Conservation (phyloP, 2,888 invertebrate genomes). For the Dastarcus helophoroides region DNA sequence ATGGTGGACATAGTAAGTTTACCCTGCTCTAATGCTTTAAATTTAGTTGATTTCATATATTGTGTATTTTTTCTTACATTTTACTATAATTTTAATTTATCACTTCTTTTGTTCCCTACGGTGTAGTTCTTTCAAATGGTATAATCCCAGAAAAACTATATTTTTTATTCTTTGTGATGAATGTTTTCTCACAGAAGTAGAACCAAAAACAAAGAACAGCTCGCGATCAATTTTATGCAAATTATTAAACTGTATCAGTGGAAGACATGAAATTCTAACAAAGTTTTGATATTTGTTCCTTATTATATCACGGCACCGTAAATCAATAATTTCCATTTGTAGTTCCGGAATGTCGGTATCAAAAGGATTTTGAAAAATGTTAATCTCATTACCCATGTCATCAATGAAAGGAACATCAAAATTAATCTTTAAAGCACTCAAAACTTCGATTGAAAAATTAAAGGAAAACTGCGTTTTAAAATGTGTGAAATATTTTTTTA, state of each 20-base stretch:
- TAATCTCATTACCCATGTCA: conserved; percentile 15
- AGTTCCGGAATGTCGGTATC: conserved; percentile 14
- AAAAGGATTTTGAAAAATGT: conserved; percentile 18
- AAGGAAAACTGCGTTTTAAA: conserved; percentile 20
- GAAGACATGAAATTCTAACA: too few species aligned
- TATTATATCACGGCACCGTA: conserved; percentile 16
- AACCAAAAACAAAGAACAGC: too few species aligned
- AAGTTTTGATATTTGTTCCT: conserved; percentile 15
- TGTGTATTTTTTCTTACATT: too few species aligned
- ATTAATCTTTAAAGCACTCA: conserved; percentile 19
- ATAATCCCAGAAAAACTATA: too few species aligned
- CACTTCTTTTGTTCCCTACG: too few species aligned
- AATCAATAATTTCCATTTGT: conserved; percentile 18
- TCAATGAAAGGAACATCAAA: conserved; percentile 19
- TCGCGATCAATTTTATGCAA: too few species aligned
- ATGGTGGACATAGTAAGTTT: too few species aligned
- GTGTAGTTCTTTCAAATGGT: too few species aligned
- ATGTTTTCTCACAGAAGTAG: conserved; percentile 12
- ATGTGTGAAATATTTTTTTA: conserved; percentile 17
- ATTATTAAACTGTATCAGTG: too few species aligned
- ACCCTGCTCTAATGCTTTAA: too few species aligned
- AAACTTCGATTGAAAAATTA: conserved; percentile 20
- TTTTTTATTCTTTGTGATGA: conserved; percentile 10
- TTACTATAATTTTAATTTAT: too few species aligned
- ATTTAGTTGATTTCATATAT: too few species aligned